Conservation (phyloP, 2,113 vertebrate genomes). For the rat (Rattus norvegicus) region GRCr8 NC_086031.1:92519001-92519500, state of each 20-base stretch:
- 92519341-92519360: background rate
- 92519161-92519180: background rate
- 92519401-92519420: background rate
- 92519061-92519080: background rate
- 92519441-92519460: background rate
- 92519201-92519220: background rate
- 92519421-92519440: background rate
- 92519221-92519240: slow-evolving; percentile 38
- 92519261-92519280: slow-evolving; percentile 36
- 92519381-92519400: slow-evolving; percentile 25
- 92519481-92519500: background rate
- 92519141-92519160: slow-evolving; percentile 24
- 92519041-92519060: slow-evolving; percentile 45
- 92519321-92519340: background rate
- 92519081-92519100: slow-evolving; percentile 14
- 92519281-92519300: background rate
- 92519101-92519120: slow-evolving; percentile 37
- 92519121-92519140: background rate
- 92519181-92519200: background rate
- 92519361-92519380: background rate
- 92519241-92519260: background rate
- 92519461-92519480: background rate
- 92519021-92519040: slow-evolving; percentile 26
- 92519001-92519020: background rate
- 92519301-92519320: background rate